Evolutionary conservation across 92 coral and sea anemone genomes (phyloP), one percentile per base, ranked within the genome.

Genomic region (Montipora capitata): DNA sequence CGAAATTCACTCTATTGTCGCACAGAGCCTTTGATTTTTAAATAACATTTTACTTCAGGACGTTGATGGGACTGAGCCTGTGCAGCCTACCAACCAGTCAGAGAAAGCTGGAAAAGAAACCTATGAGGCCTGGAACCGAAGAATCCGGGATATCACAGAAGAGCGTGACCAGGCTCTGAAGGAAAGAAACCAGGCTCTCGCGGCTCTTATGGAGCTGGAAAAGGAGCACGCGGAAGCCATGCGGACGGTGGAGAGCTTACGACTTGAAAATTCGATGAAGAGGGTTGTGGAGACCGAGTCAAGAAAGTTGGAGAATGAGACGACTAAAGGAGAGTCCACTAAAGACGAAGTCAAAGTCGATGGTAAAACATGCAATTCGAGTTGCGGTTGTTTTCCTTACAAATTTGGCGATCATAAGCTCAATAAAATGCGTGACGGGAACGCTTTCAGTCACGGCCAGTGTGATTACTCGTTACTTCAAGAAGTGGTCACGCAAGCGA

Each of bases 141-240:
- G 86, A 61, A 77, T 92, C 42, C 93, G 91, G 40, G 96, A 94
- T 27, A 71, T 94, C 17, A 94, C 93, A 59, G 93, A 86, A 5
- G 99, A 97, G 59, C 97, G 99, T 11, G 99, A 97, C 72, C 98
- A 95, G 78, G 96, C 96, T 0, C 89, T 97, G 42, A 59, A 82
- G 40, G 99, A 97, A 59, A 87, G 99, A 14, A 95, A 97, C 85
- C 97, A 95, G 88, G 98, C 99, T 41, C 77, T 97, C 58, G 78
- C 94, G 59, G 94, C 95, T 18, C 81, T 97, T 4, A 94, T 97
- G 99, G 98, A 97, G 58, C 87, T 97, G 51, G 98, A 97, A 78
- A 94, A 92, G 63, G 93, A 95, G 15, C 94, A 93, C 61, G 67
- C 92, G 2, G 90, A 93, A 65, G 96, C 98, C 8, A 44, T 90